These are phyloP conservation scores for Miltochrista miniata DNA, from an alignment of 2,888 invertebrate species.

Conservation along the genomic window DNA sequence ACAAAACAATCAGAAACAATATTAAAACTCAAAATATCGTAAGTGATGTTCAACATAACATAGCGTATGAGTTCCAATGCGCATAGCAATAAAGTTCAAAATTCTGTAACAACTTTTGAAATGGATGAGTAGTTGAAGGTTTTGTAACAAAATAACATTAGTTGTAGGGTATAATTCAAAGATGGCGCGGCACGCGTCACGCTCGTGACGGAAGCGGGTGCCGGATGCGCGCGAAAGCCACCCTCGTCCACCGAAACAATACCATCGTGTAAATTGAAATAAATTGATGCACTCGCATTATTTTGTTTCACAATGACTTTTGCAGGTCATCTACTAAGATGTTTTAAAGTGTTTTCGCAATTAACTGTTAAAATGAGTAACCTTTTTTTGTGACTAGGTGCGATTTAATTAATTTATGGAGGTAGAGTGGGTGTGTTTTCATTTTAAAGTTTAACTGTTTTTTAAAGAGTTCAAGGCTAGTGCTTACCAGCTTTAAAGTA, in stretches of 20 bases:
- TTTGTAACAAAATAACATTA: constrained; percentile 61
- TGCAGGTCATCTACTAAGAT: constrained; percentile 53
- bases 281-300: constrained; percentile 76
- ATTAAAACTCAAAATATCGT: constrained; percentile 12
- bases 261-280: constrained; percentile 80
- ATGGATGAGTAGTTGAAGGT: constrained; percentile 52
- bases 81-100: constrained; percentile 22
- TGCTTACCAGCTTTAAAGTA: too few species aligned
- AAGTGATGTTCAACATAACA: background rate
- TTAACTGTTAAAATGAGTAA: background rate
- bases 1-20: constrained; percentile 68
- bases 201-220: constrained; percentile 73
- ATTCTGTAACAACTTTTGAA: constrained; percentile 14
- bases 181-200: constrained; percentile 78
- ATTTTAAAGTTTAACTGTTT: too few species aligned
- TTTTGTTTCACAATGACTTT: constrained; percentile 57
- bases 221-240: constrained; percentile 73
- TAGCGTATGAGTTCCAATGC: constrained; percentile 21
- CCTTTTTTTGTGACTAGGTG: constrained; percentile 2
- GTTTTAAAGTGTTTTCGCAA: constrained; percentile 24
- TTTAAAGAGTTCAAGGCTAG: too few species aligned
- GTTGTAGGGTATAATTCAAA: constrained; percentile 74
- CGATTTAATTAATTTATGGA: too few species aligned
- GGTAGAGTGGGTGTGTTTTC: too few species aligned
- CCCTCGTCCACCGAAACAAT: constrained; percentile 74